Conservation (phyloP, 2,113 vertebrate species). For the Halcyon senegalensis region DNA sequence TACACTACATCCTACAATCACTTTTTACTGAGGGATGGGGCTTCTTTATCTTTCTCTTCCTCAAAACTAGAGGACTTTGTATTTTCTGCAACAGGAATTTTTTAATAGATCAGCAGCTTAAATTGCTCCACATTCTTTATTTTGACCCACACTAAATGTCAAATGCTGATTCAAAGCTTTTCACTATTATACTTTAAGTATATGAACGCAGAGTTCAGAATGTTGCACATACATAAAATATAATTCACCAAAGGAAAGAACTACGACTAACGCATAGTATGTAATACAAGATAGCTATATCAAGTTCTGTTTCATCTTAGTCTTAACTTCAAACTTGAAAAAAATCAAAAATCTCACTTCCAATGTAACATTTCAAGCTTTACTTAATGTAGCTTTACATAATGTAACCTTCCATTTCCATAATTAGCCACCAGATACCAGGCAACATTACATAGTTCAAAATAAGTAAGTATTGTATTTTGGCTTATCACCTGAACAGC, state of each 20-base stretch:
- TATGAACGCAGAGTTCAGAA: background rate
- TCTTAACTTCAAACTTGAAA: background rate
- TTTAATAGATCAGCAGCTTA: background rate
- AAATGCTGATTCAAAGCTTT: background rate
- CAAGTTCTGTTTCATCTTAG: background rate
- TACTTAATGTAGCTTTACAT: background rate
- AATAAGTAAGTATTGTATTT: background rate
- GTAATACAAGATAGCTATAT: background rate
- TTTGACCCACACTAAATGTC: background rate
- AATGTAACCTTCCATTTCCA: background rate
- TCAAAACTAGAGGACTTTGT: background rate
- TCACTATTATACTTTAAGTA: background rate
- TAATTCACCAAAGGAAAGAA: background rate
- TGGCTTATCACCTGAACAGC: background rate
- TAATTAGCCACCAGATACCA: background rate
- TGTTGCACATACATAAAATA: background rate
- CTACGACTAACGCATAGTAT: background rate
- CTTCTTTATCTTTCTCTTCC: background rate
- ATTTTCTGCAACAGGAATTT: background rate
- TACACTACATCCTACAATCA: background rate
- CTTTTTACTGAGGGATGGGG: background rate
- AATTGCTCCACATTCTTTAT: background rate
- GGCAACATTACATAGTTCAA: background rate
- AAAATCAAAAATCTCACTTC: background rate
- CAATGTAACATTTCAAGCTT: background rate